A percentile compares a stretch with the other conserved stretches of the same genome.
phyloP scores from a whole-genome alignment of 1,140 invertebrate species.

The Planococcus citri region DNA sequence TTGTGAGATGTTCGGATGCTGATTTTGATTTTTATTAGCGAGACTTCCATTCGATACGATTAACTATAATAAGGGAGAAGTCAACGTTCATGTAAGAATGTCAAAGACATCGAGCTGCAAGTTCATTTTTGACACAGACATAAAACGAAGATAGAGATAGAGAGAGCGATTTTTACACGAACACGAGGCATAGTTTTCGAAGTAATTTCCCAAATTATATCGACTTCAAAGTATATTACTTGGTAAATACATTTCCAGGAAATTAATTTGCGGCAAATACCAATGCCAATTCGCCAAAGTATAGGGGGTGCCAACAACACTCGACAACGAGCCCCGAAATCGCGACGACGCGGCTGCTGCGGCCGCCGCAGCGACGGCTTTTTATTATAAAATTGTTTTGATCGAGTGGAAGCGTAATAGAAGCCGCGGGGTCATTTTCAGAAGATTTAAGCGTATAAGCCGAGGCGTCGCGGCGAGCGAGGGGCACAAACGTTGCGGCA shows the following conservation, averaged over 20 bases:
- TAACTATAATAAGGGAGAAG: too few relatives aligned
- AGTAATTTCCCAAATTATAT: background rate
- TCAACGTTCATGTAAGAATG: too few relatives aligned
- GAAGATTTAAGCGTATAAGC: background rate
- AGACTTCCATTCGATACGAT: too few relatives aligned
- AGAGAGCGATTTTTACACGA: too few relatives aligned
- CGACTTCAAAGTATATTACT: background rate
- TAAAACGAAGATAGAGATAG: too few relatives aligned
- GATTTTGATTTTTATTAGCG: too few relatives aligned
- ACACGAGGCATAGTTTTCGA: background rate
- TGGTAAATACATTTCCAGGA: background rate
- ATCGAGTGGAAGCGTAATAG: slow-evolving; percentile 11
- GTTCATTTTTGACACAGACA: too few relatives aligned
- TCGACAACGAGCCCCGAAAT: background rate
- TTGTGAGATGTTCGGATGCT: too few relatives aligned
- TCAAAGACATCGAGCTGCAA: too few relatives aligned
- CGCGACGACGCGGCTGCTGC: background rate
- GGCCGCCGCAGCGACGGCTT: background rate
- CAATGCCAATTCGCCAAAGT: background rate
- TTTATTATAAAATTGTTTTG: slow-evolving; percentile 16
- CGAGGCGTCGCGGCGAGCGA: background rate
- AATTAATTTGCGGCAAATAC: background rate
- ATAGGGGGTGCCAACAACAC: too few relatives aligned
- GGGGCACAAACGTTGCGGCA: background rate
- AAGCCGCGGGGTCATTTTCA: slow-evolving; percentile 14